phyloP scores from a whole-genome alignment of 2,113 vertebrate genomes.

The Xyliphius kryptos region DNA sequence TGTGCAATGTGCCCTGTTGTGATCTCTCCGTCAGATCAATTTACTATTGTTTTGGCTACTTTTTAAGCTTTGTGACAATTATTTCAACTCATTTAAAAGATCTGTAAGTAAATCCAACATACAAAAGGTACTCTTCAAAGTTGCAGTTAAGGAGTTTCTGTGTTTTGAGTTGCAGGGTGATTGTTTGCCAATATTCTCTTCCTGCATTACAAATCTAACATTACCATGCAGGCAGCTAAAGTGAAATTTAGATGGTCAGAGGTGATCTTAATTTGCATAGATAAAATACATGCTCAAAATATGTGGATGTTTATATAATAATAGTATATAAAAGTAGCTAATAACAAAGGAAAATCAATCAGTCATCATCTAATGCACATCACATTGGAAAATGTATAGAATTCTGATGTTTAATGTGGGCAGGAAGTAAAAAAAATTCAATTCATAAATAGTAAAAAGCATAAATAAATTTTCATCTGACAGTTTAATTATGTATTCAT shows the following conservation, averaged over 20 bases:
- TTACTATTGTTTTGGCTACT: constrained; percentile 25
- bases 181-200: no score
- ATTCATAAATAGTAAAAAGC: not conserved
- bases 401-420: constrained; percentile 5
- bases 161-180: not conserved
- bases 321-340: not conserved
- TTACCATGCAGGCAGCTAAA: constrained; percentile 6
- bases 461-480: constrained; percentile 6
- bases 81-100: constrained; percentile 9
- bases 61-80: not conserved
- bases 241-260: constrained; percentile 20
- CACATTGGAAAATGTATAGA: constrained; percentile 30
- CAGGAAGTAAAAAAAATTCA: constrained; percentile 1
- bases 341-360: constrained; percentile 22
- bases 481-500: constrained; percentile 19
- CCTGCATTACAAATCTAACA: not conserved
- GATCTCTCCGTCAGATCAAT: constrained; percentile 42
- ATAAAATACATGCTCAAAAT: not conserved
- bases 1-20: constrained; percentile 32
- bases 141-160: not conserved
- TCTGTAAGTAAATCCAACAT: not conserved
- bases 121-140: no score
- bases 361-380: constrained; percentile 12
- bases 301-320: not conserved
- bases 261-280: constrained; percentile 32